Conservation (phyloP, 2,113 vertebrate species). For the Rhabdornis inornatus region DNA sequence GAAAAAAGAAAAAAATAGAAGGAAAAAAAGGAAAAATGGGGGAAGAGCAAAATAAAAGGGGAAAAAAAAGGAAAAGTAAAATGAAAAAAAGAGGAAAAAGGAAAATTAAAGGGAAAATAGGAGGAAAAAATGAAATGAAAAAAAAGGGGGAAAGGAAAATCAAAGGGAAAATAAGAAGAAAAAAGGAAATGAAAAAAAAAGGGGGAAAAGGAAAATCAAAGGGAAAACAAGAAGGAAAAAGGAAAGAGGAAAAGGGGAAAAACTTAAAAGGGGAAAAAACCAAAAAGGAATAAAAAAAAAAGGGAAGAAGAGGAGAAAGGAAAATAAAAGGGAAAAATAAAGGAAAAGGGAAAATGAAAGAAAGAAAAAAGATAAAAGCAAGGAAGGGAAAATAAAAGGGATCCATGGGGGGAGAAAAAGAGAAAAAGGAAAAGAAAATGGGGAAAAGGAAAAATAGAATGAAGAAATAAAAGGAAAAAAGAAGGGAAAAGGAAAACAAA, state of each 20-base stretch:
- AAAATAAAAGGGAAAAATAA: background rate
- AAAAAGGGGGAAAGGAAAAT: background rate
- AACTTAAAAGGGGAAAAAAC: background rate
- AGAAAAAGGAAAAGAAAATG: background rate
- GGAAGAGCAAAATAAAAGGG: background rate
- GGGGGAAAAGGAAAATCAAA: too few species aligned
- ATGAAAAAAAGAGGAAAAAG: fast-evolving
- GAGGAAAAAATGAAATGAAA: too few species aligned
- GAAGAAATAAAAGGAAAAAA: background rate
- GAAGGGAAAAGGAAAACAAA: background rate
- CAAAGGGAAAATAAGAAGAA: background rate
- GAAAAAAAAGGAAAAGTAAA: background rate
- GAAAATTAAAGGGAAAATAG: background rate
- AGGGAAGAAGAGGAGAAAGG: background rate
- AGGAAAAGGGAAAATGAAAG: background rate
- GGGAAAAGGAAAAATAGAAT: background rate
- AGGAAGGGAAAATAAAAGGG: background rate
- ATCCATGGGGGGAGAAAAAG: fast-evolving
- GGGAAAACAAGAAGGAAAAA: background rate
- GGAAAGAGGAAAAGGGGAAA: too few species aligned
- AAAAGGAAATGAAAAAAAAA: too few species aligned
- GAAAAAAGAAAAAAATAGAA: background rate
- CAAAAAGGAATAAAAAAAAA: background rate
- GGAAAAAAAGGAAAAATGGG: background rate
- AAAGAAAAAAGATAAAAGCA: too few species aligned